These are phyloP conservation scores for Andricus quercusramuli DNA, from an alignment of 2,888 invertebrate species.

Conservation along the genomic window DNA sequence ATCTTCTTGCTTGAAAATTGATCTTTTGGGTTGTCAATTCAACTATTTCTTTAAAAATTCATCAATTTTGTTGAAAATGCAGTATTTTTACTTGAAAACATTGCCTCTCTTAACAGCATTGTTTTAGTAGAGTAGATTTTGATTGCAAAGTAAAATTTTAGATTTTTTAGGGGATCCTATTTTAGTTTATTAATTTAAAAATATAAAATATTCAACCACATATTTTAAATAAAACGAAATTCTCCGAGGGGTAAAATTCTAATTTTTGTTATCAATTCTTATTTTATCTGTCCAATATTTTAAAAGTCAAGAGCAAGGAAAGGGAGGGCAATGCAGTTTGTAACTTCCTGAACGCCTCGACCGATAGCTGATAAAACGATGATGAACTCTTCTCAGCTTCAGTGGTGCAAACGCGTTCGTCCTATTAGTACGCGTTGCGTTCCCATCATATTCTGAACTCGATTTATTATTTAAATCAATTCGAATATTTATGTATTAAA, in stretches of 20 bases:
- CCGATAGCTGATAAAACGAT: constrained; percentile 32
- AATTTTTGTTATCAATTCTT: neutral
- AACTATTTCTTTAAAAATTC: no score
- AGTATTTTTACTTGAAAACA: no score
- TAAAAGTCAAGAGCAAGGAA: constrained; percentile 22
- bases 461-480: neutral
- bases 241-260: neutral
- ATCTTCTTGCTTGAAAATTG: no score
- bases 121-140: no score
- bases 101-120: no score
- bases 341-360: constrained; percentile 57
- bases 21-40: no score
- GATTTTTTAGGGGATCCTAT: no score
- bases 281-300: neutral
- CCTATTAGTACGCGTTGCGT: constrained; percentile 2
- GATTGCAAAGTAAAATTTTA: no score
- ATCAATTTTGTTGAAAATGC: no score
- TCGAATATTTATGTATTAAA: neutral
- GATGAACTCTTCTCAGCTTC: constrained; percentile 38
- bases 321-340: constrained; percentile 57
- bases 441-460: neutral
- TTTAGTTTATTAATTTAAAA: neutral
- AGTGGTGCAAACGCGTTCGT: constrained; percentile 28
- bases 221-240: neutral
- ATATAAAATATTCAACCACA: neutral